Conservation (phyloP, 2,888 invertebrate species). For the Adineta ricciae region DNA sequence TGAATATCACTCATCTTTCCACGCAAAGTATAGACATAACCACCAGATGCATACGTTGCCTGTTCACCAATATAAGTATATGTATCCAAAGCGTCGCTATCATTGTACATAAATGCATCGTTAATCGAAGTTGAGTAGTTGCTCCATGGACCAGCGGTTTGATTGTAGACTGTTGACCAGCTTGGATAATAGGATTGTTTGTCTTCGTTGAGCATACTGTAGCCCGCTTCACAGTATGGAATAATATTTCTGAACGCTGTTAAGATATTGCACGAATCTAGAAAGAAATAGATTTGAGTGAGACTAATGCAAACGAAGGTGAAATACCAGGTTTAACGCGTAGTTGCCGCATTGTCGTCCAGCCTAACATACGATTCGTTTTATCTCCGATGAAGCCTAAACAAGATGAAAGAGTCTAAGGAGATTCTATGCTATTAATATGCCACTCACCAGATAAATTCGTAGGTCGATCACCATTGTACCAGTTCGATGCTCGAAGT, state of each 20-base stretch:
- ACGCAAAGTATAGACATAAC: constrained; percentile 25
- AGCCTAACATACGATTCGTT: constrained; percentile 54
- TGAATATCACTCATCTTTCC: not conserved
- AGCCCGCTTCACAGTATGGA: constrained; percentile 39
- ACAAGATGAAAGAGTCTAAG: too few relatives aligned
- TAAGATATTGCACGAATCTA: not conserved
- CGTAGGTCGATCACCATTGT: constrained; percentile 53
- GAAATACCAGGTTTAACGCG: constrained; percentile 41
- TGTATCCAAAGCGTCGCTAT: constrained; percentile 40
- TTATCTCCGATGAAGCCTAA: constrained; percentile 52
- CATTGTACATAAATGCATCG: constrained; percentile 40
- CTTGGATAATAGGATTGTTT: constrained; percentile 39
- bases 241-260: not conserved
- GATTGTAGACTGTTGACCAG: constrained; percentile 38
- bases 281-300: too few relatives aligned
- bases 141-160: not conserved
- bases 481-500: constrained; percentile 50
- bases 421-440: not conserved
- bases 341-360: constrained; percentile 53
- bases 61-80: constrained; percentile 41
- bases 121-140: not conserved
- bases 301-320: not conserved
- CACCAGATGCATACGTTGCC: constrained; percentile 47
- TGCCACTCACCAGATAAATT: constrained; percentile 46
- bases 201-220: constrained; percentile 41